Evolutionary conservation across 2,797 vertebrate genomes (phyloP), one percentile per base, ranked within the genome.

Genomic region (Pelodytes ibericus): DNA sequence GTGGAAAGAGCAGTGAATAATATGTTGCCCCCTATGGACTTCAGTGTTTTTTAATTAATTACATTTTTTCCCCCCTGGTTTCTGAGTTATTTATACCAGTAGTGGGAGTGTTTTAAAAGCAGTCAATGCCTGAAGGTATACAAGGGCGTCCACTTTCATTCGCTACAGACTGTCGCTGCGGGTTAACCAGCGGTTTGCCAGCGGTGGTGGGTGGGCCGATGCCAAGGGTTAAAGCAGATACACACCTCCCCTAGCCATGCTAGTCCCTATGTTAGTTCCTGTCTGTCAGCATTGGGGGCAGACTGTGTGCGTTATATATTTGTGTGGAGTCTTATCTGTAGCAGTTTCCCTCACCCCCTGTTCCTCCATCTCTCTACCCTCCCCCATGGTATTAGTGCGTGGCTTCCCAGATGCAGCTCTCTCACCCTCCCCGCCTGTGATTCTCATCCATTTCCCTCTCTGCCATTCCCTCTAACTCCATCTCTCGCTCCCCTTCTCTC

Each of bases 371-470:
- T 16, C 22, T 26, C 39, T 33, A 6, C 75, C 61, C 18, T 44
- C 60, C 68, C 69, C 33, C 6, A 18, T 41, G 51, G 56, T 67
- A 72, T 72, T 60, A 53, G 15, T 33, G 75, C 36, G 39, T 53
- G 49, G 61, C 31, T 71, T 77, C 60, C 68, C 61, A 51, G 61
- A 72, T 72, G 41, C 41, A 26, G 53, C 58, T 25, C 64, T 47
- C 47, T 47, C 27, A 20, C 31, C 36, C 62, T 49, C 69, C 53
- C 36, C 53, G 33, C 39, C 56, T 49, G 16, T 59, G 56, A 29
- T 64, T 64, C 68, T 66, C 69, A 71, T 53, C 66, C 47, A 71
- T 77, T 58, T 71, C 51, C 33, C 60, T 18, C 72, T 74, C 61
- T 62, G 41, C 58, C 31, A 57, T 71, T 69, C 47, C 31, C 29